These are phyloP conservation scores for Yponomeuta cagnagella DNA, from an alignment of 2,888 invertebrate genomes.

Conservation along the genomic window DNA sequence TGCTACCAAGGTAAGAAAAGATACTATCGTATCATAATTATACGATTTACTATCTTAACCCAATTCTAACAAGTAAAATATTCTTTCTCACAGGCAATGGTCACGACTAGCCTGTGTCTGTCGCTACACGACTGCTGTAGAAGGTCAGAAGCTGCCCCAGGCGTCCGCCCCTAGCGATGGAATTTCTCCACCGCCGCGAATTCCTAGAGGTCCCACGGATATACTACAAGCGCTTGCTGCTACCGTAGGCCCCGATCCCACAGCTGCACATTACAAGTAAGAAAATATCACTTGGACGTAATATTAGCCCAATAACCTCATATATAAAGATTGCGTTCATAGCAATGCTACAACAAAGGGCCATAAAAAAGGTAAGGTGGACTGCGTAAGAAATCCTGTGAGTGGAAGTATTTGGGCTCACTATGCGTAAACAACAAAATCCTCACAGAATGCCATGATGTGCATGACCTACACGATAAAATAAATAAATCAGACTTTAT, in stretches of 20 bases:
- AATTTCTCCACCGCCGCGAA: conserved; percentile 78
- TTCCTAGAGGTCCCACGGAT: conserved; percentile 87
- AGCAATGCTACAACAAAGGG: too few species aligned
- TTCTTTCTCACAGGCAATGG: conserved; percentile 47
- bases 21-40: background rate
- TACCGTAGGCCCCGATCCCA: conserved; percentile 86
- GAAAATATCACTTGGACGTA: background rate
- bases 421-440: too few species aligned
- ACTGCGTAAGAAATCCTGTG: too few species aligned
- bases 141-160: conserved; percentile 58
- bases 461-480: too few species aligned
- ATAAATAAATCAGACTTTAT: too few species aligned
- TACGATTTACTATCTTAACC: background rate
- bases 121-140: conserved; percentile 48
- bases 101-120: conserved; percentile 48
- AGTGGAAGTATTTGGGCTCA: too few species aligned
- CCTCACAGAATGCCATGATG: too few species aligned
- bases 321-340: background rate
- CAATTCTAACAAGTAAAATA: conserved; percentile 7
- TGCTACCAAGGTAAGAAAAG: conserved; percentile 23
- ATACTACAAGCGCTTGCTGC: conserved; percentile 86
- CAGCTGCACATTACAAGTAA: conserved; percentile 89
- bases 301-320: background rate
- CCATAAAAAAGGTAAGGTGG: too few species aligned
- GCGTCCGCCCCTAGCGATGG: conserved; percentile 50